Evolutionary conservation across 2,113 vertebrate species (phyloP), one percentile per base, ranked within the genome.

Genomic region (Datnioides undecimradiatus): DNA sequence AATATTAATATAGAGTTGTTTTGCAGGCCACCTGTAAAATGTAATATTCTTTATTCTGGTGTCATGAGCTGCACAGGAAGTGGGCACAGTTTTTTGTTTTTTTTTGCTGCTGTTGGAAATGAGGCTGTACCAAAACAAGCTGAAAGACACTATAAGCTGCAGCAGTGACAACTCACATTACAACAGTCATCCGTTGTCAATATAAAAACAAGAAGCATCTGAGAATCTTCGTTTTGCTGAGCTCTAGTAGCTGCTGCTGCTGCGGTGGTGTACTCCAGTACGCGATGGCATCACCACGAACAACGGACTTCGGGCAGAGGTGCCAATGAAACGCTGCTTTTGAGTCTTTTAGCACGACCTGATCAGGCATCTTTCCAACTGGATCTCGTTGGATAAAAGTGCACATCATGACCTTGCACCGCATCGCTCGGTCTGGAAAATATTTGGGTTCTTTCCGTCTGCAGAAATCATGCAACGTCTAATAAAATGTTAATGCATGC

Each of bases 301-400:
- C 40, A 33, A 31, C 8, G 33, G 10, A 31, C 19, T 59, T 60
- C 21, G 25, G 3, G 23, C 19, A 54, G 34, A 71, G 19, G 52
- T 5, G 21, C 11, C 14, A 41, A 27, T 60, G 33, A 76, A 64
- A 31, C n/a, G 12, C 10, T 21, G 1, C 38, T 29, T 57, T 49
- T 58, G 19, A 70, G 54, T 79, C 31, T 57, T 73, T 58, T 73
- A 83, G 71, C 38, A 67, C 10, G 19, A 40, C 83, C 60, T 75
- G 23, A 72, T 86, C 63, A 67, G 41, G 45, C 31, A 0, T 16
- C 5, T 11, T 52, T 79, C 73, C 55, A 66, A 19, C n/a, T 41
- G 55, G 54, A 41, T 51, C 14, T n/a, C 29, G 59, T 66, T 46
- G 6, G 48, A 70, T 69, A 25, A 72, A 83, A 85, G 68, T 49